phyloP scores from a whole-genome alignment of 2,797 vertebrate species.

The Acanthornis magna region DNA sequence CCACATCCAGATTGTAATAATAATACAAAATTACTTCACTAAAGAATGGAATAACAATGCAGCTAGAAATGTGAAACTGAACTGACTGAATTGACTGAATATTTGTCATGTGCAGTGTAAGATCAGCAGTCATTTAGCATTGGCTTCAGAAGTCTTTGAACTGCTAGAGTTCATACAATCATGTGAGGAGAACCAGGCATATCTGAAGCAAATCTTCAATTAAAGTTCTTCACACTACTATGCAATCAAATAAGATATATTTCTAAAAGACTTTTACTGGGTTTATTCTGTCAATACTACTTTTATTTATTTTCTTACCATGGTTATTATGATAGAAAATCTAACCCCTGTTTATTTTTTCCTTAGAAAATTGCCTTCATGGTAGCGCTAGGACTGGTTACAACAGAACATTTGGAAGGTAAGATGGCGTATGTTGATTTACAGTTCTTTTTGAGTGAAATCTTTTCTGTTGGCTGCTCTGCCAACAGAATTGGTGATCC shows the following conservation, averaged over 20 bases:
- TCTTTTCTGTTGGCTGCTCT: background rate
- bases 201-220: background rate
- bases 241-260: background rate
- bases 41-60: background rate
- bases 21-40: background rate
- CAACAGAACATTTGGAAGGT: constrained; percentile 96
- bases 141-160: background rate
- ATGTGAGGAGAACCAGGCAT: background rate
- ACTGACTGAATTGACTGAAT: background rate
- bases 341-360: background rate
- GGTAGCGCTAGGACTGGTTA: constrained; percentile 94
- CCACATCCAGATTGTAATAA: background rate
- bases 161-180: background rate
- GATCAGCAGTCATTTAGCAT: background rate
- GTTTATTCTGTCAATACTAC: background rate
- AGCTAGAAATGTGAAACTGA: background rate
- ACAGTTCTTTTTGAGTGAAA: background rate
- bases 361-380: constrained; percentile 97
- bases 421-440: constrained; percentile 40
- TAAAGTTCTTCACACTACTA: background rate
- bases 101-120: background rate
- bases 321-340: background rate
- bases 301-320: background rate
- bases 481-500: background rate
- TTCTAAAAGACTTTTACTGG: background rate